A percentile compares a stretch with the other conserved stretches of the same genome.
Evolutionary conservation across 2,888 invertebrate genomes (phyloP).

Genomic region (Caenorhabditis imperialis): DNA sequence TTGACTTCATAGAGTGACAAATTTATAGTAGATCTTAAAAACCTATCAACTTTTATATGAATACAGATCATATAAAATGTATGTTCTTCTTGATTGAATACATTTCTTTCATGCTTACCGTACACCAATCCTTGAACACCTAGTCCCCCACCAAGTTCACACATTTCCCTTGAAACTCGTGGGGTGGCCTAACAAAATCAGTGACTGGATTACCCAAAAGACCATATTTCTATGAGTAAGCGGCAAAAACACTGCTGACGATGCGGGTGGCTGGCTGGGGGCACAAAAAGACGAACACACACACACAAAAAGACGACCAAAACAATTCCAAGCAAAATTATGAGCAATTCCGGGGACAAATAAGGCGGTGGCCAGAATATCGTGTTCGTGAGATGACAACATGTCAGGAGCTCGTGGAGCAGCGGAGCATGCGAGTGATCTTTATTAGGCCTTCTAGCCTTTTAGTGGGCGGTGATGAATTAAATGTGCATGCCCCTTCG

Average conservation of each 20-base stretch:
- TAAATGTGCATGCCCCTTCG: neutral
- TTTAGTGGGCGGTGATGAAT: conserved; percentile 5
- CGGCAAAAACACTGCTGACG: conserved; percentile 6
- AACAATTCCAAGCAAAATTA: conserved; percentile 39
- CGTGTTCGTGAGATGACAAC: neutral
- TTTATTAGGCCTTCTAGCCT: conserved; percentile 3
- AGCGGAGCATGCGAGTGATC: neutral
- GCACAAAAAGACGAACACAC: conserved; percentile 3
- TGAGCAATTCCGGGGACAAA: conserved; percentile 39
- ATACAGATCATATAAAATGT: too few species aligned
- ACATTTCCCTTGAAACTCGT: too few species aligned
- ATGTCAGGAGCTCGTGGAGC: neutral
- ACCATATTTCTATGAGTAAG: conserved; percentile 4
- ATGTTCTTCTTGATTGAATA: too few species aligned
- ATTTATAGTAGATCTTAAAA: too few species aligned
- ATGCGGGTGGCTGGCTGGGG: too few species aligned
- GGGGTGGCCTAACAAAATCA: too few species aligned
- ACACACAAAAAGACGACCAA: conserved; percentile 31
- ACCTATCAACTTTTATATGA: too few species aligned
- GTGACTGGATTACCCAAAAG: conserved; percentile 16
- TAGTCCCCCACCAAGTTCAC: too few species aligned
- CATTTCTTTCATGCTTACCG: too few species aligned
- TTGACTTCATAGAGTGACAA: too few species aligned
- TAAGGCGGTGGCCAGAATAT: conserved; percentile 9
- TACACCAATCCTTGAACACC: too few species aligned